Conservation (phyloP, 2,888 invertebrate genomes). For the Hypselothyrea guttata region DNA sequence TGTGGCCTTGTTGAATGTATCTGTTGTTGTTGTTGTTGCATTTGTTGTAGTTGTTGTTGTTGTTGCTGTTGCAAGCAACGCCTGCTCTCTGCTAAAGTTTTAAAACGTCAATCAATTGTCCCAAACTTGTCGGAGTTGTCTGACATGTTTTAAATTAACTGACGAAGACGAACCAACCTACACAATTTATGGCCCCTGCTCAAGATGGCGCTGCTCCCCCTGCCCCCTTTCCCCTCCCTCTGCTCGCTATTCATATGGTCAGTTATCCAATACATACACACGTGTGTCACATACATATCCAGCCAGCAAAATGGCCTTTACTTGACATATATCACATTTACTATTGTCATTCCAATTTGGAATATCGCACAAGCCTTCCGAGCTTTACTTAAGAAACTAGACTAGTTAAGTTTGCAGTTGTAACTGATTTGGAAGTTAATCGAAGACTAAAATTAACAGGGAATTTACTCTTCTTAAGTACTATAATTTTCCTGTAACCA, state of each 20-base stretch:
- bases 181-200: conserved; percentile 77
- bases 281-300: conserved; percentile 12
- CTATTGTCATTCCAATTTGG: conserved; percentile 32
- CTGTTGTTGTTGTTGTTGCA: no score
- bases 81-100: conserved; percentile 79
- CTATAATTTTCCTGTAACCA: no score
- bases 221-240: neutral
- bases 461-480: no score
- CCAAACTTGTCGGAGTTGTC: conserved; percentile 79
- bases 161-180: conserved; percentile 78
- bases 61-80: conserved; percentile 59
- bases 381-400: neutral
- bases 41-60: conserved; percentile 26
- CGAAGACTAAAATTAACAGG: no score
- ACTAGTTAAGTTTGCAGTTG: no score
- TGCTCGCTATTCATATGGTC: conserved; percentile 17
- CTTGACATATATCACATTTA: conserved; percentile 27
- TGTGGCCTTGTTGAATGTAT: conserved; percentile 41
- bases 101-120: conserved; percentile 81
- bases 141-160: conserved; percentile 82
- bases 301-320: conserved; percentile 44
- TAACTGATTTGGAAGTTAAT: no score
- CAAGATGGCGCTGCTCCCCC: conserved; percentile 65
- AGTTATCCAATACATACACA: conserved; percentile 20
- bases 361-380: neutral